These are phyloP conservation scores for Drosophila teissieri DNA, from an alignment of 1,140 invertebrate species.

Conservation along the genomic window DNA sequence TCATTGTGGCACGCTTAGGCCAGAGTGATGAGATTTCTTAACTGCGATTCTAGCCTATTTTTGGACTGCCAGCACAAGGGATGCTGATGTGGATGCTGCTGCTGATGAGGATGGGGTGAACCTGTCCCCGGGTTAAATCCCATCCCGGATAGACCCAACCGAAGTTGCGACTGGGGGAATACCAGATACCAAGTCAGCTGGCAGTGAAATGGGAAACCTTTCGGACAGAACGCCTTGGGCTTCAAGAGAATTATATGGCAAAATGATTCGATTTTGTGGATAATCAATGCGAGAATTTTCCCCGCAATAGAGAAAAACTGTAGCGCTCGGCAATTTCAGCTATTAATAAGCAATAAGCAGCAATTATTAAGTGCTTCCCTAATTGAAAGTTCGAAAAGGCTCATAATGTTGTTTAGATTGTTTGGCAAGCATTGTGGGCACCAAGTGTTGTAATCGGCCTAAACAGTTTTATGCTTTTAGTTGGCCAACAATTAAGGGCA, in stretches of 20 bases:
- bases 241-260: neutral
- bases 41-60: slow-evolving; percentile 46
- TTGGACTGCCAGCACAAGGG: slow-evolving; percentile 21
- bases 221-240: neutral
- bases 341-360: neutral
- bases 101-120: neutral
- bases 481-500: neutral
- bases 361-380: slow-evolving; percentile 3
- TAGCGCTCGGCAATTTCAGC: neutral
- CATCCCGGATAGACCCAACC: slow-evolving; percentile 2
- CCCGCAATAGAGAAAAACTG: neutral
- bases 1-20: slow-evolving; percentile 41
- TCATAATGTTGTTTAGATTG: slow-evolving; percentile 6
- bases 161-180: slow-evolving; percentile 9
- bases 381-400: slow-evolving; percentile 2
- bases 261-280: slow-evolving; percentile 14
- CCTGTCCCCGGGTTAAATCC: slow-evolving; percentile 2
- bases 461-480: neutral
- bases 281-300: neutral
- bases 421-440: neutral
- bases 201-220: slow-evolving; percentile 2
- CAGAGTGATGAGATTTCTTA: slow-evolving; percentile 43
- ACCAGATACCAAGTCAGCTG: neutral
- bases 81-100: neutral
- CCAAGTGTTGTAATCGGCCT: neutral